These are phyloP conservation scores for Brachionus plicatilis DNA, from an alignment of 1,140 invertebrate species.

Conservation along the genomic window DNA sequence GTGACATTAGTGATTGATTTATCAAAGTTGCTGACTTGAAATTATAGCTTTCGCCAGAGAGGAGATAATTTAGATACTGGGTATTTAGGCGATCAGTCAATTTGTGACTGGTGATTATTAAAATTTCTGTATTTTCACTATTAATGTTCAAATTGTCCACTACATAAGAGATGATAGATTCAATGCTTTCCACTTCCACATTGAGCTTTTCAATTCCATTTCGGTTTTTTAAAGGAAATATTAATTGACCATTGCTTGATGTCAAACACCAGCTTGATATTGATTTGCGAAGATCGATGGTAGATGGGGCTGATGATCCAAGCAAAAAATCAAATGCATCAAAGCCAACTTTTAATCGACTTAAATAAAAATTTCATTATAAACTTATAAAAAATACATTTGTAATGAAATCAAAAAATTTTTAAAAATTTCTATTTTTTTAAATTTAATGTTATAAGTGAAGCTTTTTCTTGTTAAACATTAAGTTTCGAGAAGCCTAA, in stretches of 20 bases:
- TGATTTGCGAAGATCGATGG: conserved; percentile 8
- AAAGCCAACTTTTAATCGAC: conserved; percentile 10
- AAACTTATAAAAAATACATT: no score
- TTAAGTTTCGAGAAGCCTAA: no score
- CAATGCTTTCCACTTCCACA: background rate
- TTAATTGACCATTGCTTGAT: conserved; percentile 16
- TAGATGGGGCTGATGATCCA: conserved; percentile 2
- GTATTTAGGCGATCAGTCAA: background rate
- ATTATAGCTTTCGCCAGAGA: conserved; percentile 48
- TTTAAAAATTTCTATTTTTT: no score
- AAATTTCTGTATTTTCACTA: background rate
- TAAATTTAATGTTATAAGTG: no score
- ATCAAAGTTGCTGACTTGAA: conserved; percentile 60
- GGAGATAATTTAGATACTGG: background rate
- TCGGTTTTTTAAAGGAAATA: conserved; percentile 18
- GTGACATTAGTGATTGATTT: conserved; percentile 61
- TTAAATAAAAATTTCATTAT: background rate
- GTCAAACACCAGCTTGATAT: conserved; percentile 22
- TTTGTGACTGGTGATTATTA: conserved; percentile 14
- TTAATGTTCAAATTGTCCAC: conserved; percentile 13
- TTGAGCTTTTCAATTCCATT: background rate
- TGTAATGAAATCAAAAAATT: no score
- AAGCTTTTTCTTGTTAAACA: no score
- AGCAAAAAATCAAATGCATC: conserved; percentile 22
- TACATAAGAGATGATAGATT: background rate